These are phyloP conservation scores for Drosophila peninsularis DNA, from an alignment of 2,888 invertebrate genomes.

Conservation along the genomic window DNA sequence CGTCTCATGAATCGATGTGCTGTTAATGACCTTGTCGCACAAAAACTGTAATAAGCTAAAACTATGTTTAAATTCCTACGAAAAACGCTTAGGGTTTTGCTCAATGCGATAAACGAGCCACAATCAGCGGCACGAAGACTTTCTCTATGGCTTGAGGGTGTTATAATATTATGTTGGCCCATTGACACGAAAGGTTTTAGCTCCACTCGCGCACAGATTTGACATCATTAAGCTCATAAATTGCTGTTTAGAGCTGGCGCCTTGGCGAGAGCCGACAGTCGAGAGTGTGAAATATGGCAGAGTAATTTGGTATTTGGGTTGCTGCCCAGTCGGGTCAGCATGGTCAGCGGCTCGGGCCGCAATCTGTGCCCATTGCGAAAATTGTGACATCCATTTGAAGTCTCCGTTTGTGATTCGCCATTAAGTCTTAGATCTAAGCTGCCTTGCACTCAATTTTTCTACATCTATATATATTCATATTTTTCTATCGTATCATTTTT, in stretches of 20 bases:
- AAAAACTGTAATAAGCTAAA: constrained; percentile 41
- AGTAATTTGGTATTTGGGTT: constrained; percentile 60
- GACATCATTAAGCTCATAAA: constrained; percentile 66
- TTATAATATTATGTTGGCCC: constrained; percentile 59
- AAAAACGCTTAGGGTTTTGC: constrained; percentile 58
- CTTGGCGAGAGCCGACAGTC: constrained; percentile 24
- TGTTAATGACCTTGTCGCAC: constrained; percentile 53
- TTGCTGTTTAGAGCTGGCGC: constrained; percentile 36
- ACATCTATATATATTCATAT: constrained; percentile 30
- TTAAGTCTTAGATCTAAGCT: constrained; percentile 34
- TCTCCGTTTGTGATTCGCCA: constrained; percentile 1
- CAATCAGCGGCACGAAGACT: constrained; percentile 45
- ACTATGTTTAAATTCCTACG: constrained; percentile 47
- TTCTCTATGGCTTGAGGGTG: constrained; percentile 69
- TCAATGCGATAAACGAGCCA: constrained; percentile 40
- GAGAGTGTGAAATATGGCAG: constrained; percentile 73
- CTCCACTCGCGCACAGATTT: constrained; percentile 45
- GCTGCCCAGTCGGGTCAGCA: constrained; percentile 47
- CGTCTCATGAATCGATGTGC: constrained; percentile 34
- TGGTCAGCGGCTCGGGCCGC: constrained; percentile 41
- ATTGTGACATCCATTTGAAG: constrained; percentile 62
- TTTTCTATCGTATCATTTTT: constrained; percentile 44
- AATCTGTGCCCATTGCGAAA: constrained; percentile 48
- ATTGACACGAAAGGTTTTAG: constrained; percentile 62
- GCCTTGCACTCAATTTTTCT: constrained; percentile 47